Percentiles rank a stretch among this genome's conserved stretches.
Conservation (phyloP, 2,888 invertebrate genomes). For the Spicauda simplicius region DNA sequence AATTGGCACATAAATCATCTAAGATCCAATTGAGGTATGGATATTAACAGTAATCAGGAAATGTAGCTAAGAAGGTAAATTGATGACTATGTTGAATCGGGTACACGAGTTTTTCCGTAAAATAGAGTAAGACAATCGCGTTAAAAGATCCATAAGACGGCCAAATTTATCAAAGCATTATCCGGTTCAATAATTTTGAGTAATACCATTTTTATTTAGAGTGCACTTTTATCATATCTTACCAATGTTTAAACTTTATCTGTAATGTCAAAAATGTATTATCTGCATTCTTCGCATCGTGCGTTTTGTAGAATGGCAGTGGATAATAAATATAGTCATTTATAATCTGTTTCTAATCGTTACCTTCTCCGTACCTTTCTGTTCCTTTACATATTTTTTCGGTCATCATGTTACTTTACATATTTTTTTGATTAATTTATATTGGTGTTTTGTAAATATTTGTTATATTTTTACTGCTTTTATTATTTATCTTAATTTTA, state of each 20-base stretch:
- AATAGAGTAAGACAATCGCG: neutral
- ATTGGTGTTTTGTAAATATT: too few relatives aligned
- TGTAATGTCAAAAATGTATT: neutral
- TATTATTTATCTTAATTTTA: too few relatives aligned
- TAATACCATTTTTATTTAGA: neutral
- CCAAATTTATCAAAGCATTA: constrained; percentile 6
- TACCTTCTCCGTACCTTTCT: too few relatives aligned
- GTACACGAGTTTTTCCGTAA: neutral
- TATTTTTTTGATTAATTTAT: too few relatives aligned
- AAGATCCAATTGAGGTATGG: constrained; percentile 2
- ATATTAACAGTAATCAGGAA: neutral
- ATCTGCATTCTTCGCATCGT: neutral
- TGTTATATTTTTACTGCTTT: too few relatives aligned
- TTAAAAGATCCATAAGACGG: neutral
- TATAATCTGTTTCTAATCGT: too few relatives aligned
- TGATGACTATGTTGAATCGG: neutral
- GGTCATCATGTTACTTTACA: too few relatives aligned
- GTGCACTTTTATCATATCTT: constrained; percentile 6
- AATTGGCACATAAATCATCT: constrained; percentile 9
- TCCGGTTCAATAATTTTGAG: too few relatives aligned
- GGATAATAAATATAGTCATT: too few relatives aligned
- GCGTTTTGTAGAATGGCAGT: neutral
- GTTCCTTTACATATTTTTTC: too few relatives aligned
- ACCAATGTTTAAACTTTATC: constrained; percentile 1
- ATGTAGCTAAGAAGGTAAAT: neutral